Conservation (phyloP, 2,888 invertebrate genomes). For the Cremastobaeus sp. region DNA sequence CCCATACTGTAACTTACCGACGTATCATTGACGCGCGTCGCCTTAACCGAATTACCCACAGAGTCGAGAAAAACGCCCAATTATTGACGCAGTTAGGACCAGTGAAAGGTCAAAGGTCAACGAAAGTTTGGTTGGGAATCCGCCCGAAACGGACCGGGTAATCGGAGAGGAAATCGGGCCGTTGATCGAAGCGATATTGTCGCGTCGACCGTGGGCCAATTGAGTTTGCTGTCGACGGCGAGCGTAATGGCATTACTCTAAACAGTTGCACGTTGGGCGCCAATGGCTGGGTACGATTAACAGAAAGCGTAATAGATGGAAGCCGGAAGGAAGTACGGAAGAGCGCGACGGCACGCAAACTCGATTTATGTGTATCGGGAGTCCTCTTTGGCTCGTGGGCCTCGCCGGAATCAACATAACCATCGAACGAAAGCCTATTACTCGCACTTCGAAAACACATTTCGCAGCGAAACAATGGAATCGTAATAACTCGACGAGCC, state of each 20-base stretch:
- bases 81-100: constrained; percentile 31
- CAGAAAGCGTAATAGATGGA: constrained; percentile 17
- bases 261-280: constrained; percentile 12
- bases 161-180: no score
- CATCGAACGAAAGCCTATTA: constrained; percentile 23
- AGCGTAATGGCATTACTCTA: constrained; percentile 18
- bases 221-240: constrained; percentile 6
- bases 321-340: constrained; percentile 21
- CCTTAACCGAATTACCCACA: constrained; percentile 10
- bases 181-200: no score
- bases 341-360: constrained; percentile 31
- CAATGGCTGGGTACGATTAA: constrained; percentile 17
- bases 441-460: constrained; percentile 24
- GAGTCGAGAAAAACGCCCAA: constrained; percentile 10
- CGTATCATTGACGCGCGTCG: no score
- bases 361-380: constrained; percentile 37
- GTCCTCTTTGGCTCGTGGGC: constrained; percentile 18
- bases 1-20: no score
- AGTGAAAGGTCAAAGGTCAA: constrained; percentile 37
- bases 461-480: constrained; percentile 22
- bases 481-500: constrained; percentile 5
- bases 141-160: neutral
- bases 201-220: constrained; percentile 1
- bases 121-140: constrained; percentile 15
- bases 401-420: constrained; percentile 12